Evolutionary conservation across 2,113 vertebrate genomes (phyloP).

Genomic region (Actinemys pallida): DNA sequence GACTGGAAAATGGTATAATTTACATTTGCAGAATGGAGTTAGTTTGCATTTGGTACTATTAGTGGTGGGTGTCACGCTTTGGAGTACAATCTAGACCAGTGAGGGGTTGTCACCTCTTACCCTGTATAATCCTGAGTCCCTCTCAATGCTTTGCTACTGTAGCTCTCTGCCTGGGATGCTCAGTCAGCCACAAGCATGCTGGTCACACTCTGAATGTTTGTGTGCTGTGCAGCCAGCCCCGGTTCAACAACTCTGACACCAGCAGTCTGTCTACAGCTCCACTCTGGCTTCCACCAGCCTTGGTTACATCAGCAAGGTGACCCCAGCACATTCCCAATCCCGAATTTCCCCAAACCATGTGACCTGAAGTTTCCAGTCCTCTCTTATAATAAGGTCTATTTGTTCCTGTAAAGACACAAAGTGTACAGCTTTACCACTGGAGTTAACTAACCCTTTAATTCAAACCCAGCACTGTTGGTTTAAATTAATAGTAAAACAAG

Average conservation of each 20-base stretch:
- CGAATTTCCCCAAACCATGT: neutral
- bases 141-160: neutral
- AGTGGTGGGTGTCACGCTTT: neutral
- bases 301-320: neutral
- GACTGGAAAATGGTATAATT: neutral
- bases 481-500: neutral
- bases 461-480: neutral
- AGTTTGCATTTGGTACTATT: neutral
- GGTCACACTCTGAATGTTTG: neutral
- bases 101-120: neutral
- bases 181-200: too few species aligned
- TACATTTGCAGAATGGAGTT: neutral
- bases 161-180: neutral
- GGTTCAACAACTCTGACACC: neutral
- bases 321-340: neutral
- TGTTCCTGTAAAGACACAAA: neutral
- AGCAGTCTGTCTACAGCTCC: neutral
- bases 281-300: neutral
- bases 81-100: neutral
- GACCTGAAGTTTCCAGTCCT: neutral
- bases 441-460: neutral
- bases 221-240: neutral
- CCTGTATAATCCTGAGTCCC: neutral
- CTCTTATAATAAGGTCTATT: neutral
- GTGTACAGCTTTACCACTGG: neutral